A percentile compares a stretch with the other conserved stretches of the same genome.
Evolutionary conservation across 2,113 vertebrate genomes (phyloP).

Genomic region (Scomber scombrus): DNA sequence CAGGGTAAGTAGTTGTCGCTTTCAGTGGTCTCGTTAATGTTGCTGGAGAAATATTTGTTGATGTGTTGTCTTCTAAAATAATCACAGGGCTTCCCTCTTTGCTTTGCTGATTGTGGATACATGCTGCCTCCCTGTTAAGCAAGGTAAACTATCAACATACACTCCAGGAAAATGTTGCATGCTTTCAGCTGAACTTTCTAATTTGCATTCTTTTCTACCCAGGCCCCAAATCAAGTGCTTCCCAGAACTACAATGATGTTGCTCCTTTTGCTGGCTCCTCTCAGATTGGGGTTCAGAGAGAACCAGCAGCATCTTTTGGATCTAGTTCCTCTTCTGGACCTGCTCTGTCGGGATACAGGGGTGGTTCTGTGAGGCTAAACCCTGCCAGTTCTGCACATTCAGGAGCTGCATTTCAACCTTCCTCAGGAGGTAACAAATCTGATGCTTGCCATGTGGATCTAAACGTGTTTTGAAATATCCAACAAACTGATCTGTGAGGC

Average conservation of each 20-base stretch:
- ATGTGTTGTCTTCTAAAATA: background rate
- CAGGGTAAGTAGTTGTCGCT: background rate
- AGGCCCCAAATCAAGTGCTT: background rate
- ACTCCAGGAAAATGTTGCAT: background rate
- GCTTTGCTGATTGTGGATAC: slow-evolving; percentile 33
- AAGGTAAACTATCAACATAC: background rate
- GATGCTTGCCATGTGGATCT: too few species aligned
- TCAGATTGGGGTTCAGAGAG: background rate
- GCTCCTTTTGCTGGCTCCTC: background rate
- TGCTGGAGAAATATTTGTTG: background rate
- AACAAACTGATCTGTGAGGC: too few species aligned
- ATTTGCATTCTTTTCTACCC: background rate
- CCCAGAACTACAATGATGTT: too few species aligned
- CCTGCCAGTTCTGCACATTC: background rate
- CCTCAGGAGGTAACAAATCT: background rate
- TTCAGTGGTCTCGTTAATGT: background rate
- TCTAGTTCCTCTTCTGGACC: background rate
- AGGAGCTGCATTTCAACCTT: slow-evolving; percentile 6
- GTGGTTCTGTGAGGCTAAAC: background rate
- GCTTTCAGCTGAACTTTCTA: background rate
- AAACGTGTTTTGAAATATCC: too few species aligned
- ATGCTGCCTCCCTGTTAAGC: background rate
- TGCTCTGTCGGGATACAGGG: background rate
- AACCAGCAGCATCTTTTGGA: background rate
- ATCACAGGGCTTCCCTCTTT: slow-evolving; percentile 36